These are phyloP conservation scores for Heliconius himera DNA, from an alignment of 1,140 invertebrate species.

Conservation along the genomic window DNA sequence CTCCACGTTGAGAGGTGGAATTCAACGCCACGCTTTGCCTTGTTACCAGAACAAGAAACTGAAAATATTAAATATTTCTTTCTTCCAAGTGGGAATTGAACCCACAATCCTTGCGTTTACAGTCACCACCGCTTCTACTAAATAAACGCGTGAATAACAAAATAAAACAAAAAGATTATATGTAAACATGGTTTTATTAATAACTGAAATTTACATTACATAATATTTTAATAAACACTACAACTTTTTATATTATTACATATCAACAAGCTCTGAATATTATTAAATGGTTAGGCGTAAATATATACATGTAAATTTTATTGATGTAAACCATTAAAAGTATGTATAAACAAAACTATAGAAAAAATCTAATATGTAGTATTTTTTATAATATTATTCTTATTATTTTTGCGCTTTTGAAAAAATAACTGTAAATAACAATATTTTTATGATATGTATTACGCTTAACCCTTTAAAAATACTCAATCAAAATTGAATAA, in stretches of 20 bases:
- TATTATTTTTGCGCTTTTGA: too few relatives aligned
- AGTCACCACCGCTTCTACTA: too few relatives aligned
- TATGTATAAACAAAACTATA: not conserved
- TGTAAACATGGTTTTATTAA: conserved; percentile 74
- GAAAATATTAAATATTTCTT: too few relatives aligned
- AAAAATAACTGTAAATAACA: not conserved
- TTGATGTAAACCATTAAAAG: not conserved
- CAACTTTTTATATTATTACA: conserved; percentile 70
- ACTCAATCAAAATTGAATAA: conserved; percentile 4
- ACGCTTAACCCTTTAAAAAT: not conserved
- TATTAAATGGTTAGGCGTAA: conserved; percentile 30
- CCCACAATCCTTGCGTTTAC: too few relatives aligned
- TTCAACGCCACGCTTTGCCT: too few relatives aligned
- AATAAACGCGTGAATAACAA: not conserved
- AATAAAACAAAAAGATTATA: conserved; percentile 44
- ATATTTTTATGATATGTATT: not conserved
- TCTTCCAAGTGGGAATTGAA: too few relatives aligned
- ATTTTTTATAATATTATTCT: too few relatives aligned
- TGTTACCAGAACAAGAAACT: too few relatives aligned
- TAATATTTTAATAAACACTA: conserved; percentile 58
- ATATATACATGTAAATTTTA: not conserved
- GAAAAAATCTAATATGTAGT: not conserved
- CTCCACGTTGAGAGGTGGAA: too few relatives aligned
- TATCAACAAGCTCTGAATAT: conserved; percentile 46
- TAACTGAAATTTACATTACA: conserved; percentile 75